These are phyloP conservation scores for Apis cerana DNA, from an alignment of 1,140 invertebrate species.

Conservation along the genomic window DNA sequence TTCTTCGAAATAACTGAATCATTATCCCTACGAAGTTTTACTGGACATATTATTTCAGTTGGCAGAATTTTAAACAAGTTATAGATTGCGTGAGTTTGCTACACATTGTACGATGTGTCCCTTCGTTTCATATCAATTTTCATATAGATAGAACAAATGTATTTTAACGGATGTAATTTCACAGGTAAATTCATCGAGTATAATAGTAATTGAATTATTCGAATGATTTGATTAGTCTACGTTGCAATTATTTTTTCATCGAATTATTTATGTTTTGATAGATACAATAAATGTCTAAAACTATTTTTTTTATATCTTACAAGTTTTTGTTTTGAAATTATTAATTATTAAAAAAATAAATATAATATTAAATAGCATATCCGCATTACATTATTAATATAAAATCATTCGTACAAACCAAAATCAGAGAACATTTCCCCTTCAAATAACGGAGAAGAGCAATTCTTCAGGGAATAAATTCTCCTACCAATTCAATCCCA, in stretches of 20 bases:
- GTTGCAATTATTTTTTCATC: too few relatives aligned
- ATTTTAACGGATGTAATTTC: not conserved
- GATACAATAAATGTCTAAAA: too few relatives aligned
- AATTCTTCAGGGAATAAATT: not conserved
- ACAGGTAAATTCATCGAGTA: not conserved
- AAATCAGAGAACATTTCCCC: too few relatives aligned
- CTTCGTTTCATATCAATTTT: not conserved
- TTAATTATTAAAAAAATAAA: too few relatives aligned
- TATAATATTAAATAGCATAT: too few relatives aligned
- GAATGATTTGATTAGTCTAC: too few relatives aligned
- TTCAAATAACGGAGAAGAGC: not conserved
- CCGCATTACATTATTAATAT: too few relatives aligned
- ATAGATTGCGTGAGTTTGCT: constrained; percentile 22
- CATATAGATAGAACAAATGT: not conserved
- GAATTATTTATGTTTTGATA: too few relatives aligned
- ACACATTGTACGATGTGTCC: not conserved
- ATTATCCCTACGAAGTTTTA: constrained; percentile 33
- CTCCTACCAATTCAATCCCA: not conserved
- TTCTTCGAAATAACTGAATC: constrained; percentile 38
- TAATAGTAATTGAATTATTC: too few relatives aligned
- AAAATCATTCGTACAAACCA: too few relatives aligned
- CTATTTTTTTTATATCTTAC: too few relatives aligned
- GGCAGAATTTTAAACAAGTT: constrained; percentile 63
- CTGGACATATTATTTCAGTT: constrained; percentile 35
- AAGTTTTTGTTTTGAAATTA: too few relatives aligned